phyloP scores from a whole-genome alignment of 2,888 invertebrate species.

The Orthosia incerta region DNA sequence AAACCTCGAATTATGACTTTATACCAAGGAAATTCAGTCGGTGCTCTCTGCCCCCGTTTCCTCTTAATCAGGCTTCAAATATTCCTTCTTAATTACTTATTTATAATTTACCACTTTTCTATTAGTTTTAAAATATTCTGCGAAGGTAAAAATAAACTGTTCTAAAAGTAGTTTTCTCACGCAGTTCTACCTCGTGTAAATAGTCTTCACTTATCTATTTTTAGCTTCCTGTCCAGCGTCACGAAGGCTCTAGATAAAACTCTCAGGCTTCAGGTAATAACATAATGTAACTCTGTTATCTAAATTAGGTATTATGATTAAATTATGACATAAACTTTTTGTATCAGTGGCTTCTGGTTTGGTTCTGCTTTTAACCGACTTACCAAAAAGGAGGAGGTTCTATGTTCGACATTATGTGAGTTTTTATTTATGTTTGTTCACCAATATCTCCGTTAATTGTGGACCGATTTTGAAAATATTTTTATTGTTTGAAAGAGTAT shows the following conservation, averaged over 20 bases:
- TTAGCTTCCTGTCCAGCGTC: constrained; percentile 42
- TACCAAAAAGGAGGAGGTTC: too few relatives aligned
- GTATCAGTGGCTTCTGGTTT: neutral
- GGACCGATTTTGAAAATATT: too few relatives aligned
- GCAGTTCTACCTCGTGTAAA: constrained; percentile 15
- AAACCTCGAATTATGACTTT: too few relatives aligned
- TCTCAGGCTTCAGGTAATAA: constrained; percentile 33
- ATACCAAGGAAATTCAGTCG: too few relatives aligned
- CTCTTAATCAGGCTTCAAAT: too few relatives aligned
- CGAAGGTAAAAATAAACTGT: neutral
- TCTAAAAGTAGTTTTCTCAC: constrained; percentile 24
- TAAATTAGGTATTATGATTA: constrained; percentile 11
- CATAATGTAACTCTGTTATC: constrained; percentile 18
- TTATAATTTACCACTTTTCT: neutral
- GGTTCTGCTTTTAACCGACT: too few relatives aligned
- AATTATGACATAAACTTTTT: neutral
- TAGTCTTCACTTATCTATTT: constrained; percentile 15
- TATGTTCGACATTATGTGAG: too few relatives aligned
- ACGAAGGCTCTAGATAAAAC: constrained; percentile 19
- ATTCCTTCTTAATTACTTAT: neutral
- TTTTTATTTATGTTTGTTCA: too few relatives aligned
- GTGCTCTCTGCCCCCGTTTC: too few relatives aligned
- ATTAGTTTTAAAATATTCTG: neutral
- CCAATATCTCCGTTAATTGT: too few relatives aligned
- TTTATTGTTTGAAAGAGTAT: too few relatives aligned